Evolutionary conservation across 1,140 invertebrate species (phyloP).

Genomic region (Anastatus disparis): DNA sequence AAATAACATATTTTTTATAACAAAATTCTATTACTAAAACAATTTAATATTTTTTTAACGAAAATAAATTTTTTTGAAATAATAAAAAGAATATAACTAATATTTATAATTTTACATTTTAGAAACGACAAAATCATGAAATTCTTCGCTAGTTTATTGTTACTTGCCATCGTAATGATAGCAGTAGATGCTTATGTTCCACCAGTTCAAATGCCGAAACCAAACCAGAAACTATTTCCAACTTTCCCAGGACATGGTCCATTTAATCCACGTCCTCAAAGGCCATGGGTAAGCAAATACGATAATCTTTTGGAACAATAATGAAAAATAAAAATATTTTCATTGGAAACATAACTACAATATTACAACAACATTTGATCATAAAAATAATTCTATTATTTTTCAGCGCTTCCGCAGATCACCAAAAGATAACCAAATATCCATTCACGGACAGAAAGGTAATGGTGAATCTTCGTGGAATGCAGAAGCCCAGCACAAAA

Average conservation of each 20-base stretch:
- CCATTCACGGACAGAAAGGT: neutral
- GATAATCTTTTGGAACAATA: neutral
- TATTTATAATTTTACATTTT: no score
- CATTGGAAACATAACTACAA: no score
- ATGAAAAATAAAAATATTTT: neutral
- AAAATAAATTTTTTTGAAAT: no score
- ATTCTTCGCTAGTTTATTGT: neutral
- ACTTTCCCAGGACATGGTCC: conserved; percentile 35
- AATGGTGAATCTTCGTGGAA: neutral
- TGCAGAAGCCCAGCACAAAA: neutral
- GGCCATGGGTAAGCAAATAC: no score
- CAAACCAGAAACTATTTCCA: conserved; percentile 14
- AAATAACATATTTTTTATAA: no score
- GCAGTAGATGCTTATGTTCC: conserved; percentile 14
- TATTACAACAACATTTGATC: no score
- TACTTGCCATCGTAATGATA: neutral
- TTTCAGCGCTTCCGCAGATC: neutral
- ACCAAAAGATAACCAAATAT: neutral
- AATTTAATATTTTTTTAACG: no score
- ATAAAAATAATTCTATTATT: neutral
- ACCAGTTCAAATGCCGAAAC: neutral
- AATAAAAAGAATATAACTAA: no score
- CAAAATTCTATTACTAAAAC: no score
- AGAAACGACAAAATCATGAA: no score
- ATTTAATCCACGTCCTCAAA: conserved; percentile 31